Conservation (phyloP, 2,797 vertebrate genomes). For the Acanthiza pusilla region DNA sequence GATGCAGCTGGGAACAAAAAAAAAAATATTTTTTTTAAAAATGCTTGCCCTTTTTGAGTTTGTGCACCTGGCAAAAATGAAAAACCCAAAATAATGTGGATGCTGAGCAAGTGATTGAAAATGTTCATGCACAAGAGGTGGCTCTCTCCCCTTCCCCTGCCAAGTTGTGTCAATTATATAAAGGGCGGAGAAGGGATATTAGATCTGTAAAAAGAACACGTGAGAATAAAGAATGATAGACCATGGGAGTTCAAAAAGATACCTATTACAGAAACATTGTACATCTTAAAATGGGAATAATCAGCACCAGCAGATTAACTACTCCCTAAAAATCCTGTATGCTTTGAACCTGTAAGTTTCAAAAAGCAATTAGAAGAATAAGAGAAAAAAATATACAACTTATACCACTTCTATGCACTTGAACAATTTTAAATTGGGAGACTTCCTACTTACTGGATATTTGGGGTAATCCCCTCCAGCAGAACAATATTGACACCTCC, state of each 20-base stretch:
- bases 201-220: background rate
- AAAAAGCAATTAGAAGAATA: background rate
- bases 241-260: background rate
- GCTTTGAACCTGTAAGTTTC: background rate
- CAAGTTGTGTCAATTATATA: background rate
- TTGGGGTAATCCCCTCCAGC: constrained; percentile 94
- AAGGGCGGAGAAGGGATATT: background rate
- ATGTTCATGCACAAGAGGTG: background rate
- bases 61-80: background rate
- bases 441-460: constrained; percentile 90
- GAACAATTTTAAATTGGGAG: background rate
- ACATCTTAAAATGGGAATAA: background rate
- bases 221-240: background rate
- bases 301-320: background rate
- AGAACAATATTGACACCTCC: constrained; percentile 97
- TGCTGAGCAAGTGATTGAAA: background rate
- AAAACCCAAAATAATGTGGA: background rate
- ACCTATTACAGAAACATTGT: background rate
- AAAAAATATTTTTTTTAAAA: background rate
- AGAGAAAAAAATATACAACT: background rate
- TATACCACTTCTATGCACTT: background rate
- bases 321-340: background rate
- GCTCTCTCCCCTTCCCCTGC: background rate
- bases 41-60: background rate
- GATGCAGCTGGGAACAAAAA: background rate